These are phyloP conservation scores for Conistra vaccinii DNA, from an alignment of 2,888 invertebrate species.

Conservation along the genomic window DNA sequence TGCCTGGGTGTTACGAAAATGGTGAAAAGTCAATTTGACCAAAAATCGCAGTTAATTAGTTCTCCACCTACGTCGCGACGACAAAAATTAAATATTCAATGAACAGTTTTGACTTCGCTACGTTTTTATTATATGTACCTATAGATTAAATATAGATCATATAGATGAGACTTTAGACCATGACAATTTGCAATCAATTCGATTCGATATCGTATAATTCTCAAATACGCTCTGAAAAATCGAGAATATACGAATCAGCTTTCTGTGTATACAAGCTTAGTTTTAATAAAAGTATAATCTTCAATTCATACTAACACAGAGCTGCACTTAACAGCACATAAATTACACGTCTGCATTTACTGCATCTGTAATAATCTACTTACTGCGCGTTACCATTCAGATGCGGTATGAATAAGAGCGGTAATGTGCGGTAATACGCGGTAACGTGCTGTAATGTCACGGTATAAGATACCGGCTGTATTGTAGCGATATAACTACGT, in stretches of 20 bases:
- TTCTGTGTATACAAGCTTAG: neutral
- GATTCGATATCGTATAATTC: neutral
- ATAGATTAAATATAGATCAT: too few relatives aligned
- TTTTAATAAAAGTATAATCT: slow-evolving; percentile 1
- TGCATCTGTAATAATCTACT: slow-evolving; percentile 27
- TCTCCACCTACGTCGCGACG: too few relatives aligned
- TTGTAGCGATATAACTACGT: slow-evolving; percentile 1
- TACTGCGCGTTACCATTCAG: slow-evolving; percentile 25
- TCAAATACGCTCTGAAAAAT: neutral
- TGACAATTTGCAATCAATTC: neutral
- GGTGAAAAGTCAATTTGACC: too few relatives aligned
- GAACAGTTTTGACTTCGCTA: too few relatives aligned
- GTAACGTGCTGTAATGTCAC: slow-evolving; percentile 33
- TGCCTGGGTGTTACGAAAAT: too few relatives aligned
- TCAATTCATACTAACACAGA: slow-evolving; percentile 18
- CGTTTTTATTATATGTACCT: too few relatives aligned
- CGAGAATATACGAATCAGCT: neutral
- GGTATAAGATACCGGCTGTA: slow-evolving; percentile 20
- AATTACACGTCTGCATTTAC: slow-evolving; percentile 16
- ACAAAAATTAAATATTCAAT: too few relatives aligned
- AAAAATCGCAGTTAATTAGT: too few relatives aligned
- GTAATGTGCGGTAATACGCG: slow-evolving; percentile 41
- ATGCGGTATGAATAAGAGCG: slow-evolving; percentile 41
- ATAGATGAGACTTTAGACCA: too few relatives aligned
- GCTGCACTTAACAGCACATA: slow-evolving; percentile 6